Evolutionary conservation across 2,797 vertebrate species (phyloP), one percentile per base, ranked within the genome.

Genomic region (Eospalax fontanierii): DNA sequence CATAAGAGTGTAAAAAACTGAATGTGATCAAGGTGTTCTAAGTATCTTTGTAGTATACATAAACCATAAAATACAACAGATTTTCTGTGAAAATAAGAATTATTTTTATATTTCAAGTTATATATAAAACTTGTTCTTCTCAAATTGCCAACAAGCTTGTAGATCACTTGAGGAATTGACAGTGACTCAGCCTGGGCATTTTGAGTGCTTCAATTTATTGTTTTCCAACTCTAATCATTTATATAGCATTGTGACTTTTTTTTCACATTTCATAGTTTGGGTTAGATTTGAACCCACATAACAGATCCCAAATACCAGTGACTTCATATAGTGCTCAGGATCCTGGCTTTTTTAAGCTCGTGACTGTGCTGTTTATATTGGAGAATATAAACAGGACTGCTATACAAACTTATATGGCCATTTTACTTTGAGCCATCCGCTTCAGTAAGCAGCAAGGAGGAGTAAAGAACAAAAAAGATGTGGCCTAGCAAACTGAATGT

Each of bases 71-170:
- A 63, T 65, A 22, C 68, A 92, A 40, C 82, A 84, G 30, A 35
- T 80, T 84, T 84, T 92, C 61, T 84, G n/a, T 92, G 35, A 80
- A 90, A 93, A 46, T 87, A 61, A 18, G 15, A 75, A 50, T 33
- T 82, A 82, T 78, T 83, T 86, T 93, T 89, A 81, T 26, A 35
- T 87, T 88, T 85, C 21, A 91, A 71, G 76, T 73, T 19, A 10
- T 38, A n/a, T 66, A 18, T 43, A 70, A 30, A 91, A 57, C 40
- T 95, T 96, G 68, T 87, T 76, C 35, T 38, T 74, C 33, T 87
- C 24, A 82, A 92, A 87, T 59, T 84, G 59, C 71, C n/a, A 40
- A 28, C 40, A 50, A 35, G 28, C 7, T 93, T 54, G 6, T 81
- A 11, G 57, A 68, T 84, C 28, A 43, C 54, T 68, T 95, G 61